A percentile compares a stretch with the other conserved stretches of the same genome.
Conservation (phyloP, 2,888 invertebrate genomes). For the Papilio protenor region DNA sequence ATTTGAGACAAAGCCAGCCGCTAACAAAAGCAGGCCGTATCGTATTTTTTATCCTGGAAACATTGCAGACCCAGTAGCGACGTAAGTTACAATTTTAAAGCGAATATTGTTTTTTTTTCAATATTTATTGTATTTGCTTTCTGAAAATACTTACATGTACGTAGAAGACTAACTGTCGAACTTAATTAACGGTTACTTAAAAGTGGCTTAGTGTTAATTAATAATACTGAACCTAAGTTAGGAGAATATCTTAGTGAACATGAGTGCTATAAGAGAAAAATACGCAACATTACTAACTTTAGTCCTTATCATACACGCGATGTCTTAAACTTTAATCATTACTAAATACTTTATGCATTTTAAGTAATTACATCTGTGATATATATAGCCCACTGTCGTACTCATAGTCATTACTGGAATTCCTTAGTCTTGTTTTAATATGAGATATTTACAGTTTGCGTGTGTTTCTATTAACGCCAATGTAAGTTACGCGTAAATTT, state of each 20-base stretch:
- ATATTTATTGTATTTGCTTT: not conserved
- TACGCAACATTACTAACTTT: no score
- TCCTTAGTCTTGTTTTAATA: not conserved
- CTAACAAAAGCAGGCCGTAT: slow-evolving; percentile 70
- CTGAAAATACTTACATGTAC: not conserved
- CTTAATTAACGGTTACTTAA: no score
- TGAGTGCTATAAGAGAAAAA: no score
- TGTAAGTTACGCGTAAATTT: not conserved
- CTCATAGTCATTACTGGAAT: not conserved
- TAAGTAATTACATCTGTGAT: not conserved
- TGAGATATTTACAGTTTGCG: not conserved
- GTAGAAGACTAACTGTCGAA: not conserved
- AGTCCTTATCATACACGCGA: no score
- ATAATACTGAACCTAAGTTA: no score
- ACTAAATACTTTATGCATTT: no score
- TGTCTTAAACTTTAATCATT: no score
- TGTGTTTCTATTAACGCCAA: no score
- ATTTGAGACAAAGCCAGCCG: slow-evolving; percentile 75
- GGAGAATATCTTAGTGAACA: no score
- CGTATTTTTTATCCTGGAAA: slow-evolving; percentile 72
- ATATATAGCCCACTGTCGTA: not conserved
- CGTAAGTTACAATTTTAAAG: slow-evolving; percentile 41
- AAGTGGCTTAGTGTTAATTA: no score
- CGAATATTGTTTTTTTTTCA: not conserved
- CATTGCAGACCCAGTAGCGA: slow-evolving; percentile 53